Conservation (phyloP, 2,888 invertebrate species). For the Creontiades dilutus region DNA sequence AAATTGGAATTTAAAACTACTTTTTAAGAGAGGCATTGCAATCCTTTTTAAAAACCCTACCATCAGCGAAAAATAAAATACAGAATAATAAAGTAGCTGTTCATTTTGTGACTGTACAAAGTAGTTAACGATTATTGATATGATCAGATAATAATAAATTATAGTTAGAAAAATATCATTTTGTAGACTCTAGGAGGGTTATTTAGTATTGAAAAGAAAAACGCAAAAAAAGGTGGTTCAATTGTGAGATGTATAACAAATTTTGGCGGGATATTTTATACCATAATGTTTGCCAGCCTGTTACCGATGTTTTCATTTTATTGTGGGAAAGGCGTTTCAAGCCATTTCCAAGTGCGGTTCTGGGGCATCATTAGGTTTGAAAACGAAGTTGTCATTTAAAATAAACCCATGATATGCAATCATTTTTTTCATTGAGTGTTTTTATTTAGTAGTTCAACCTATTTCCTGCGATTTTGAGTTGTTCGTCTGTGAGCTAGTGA, state of each 20-base stretch:
- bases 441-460: slow-evolving; percentile 17
- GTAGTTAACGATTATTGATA: slow-evolving; percentile 71
- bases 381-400: slow-evolving; percentile 63
- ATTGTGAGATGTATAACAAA: slow-evolving; percentile 33
- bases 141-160: slow-evolving; percentile 67
- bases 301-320: slow-evolving; percentile 73
- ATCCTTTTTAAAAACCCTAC: slow-evolving; percentile 37
- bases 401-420: slow-evolving; percentile 75
- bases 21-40: background rate
- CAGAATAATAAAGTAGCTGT: slow-evolving; percentile 23
- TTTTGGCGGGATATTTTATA: slow-evolving; percentile 71
- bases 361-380: slow-evolving; percentile 63
- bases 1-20: slow-evolving; percentile 5
- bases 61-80: slow-evolving; percentile 42
- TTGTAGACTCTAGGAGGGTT: slow-evolving; percentile 73
- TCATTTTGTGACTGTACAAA: slow-evolving; percentile 74
- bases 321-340: slow-evolving; percentile 70
- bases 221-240: slow-evolving; percentile 53
- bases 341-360: slow-evolving; percentile 64
- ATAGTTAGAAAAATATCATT: slow-evolving; percentile 69
- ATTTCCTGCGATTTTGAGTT: background rate
- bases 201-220: slow-evolving; percentile 43
- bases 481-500: no score
- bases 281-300: slow-evolving; percentile 73
- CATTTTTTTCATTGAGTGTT: slow-evolving; percentile 64